Conservation (phyloP, 2,113 vertebrate species). For the Bubo bubo region DNA sequence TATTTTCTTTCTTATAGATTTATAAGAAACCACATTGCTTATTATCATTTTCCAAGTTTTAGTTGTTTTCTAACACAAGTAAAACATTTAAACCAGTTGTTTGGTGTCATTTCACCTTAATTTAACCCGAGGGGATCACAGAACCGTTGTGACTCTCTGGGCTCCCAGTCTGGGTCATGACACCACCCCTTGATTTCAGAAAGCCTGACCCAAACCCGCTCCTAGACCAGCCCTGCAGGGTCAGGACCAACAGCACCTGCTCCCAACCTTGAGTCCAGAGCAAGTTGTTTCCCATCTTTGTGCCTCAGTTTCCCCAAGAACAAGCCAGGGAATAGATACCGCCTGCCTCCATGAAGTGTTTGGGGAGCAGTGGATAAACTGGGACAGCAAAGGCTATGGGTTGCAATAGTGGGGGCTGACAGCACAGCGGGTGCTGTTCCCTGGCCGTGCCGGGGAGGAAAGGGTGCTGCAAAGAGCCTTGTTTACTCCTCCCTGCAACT, state of each 20-base stretch:
- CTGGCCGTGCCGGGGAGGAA: fast-evolving
- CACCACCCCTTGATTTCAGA: neutral
- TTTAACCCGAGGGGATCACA: too few species aligned
- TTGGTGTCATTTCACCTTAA: too few species aligned
- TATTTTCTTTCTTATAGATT: too few species aligned
- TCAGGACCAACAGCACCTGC: neutral
- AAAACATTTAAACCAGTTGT: too few species aligned
- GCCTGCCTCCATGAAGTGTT: neutral
- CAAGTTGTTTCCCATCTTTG: neutral
- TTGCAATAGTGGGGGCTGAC: fast-evolving
- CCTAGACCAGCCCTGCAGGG: neutral
- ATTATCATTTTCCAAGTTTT: too few species aligned
- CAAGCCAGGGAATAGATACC: neutral
- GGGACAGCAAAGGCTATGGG: neutral
- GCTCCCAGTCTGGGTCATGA: too few species aligned
- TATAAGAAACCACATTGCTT: too few species aligned
- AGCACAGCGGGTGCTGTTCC: fast-evolving
- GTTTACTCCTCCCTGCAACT: neutral
- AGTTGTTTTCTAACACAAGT: too few species aligned
- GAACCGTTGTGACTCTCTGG: too few species aligned
- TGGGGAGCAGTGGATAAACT: neutral
- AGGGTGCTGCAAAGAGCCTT: neutral
- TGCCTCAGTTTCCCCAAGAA: neutral
- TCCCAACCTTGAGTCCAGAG: neutral
- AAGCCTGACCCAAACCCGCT: too few species aligned